Evolutionary conservation across 64 coral and sea anemone genomes (phyloP).

Genomic region (Anthopleura sola): DNA sequence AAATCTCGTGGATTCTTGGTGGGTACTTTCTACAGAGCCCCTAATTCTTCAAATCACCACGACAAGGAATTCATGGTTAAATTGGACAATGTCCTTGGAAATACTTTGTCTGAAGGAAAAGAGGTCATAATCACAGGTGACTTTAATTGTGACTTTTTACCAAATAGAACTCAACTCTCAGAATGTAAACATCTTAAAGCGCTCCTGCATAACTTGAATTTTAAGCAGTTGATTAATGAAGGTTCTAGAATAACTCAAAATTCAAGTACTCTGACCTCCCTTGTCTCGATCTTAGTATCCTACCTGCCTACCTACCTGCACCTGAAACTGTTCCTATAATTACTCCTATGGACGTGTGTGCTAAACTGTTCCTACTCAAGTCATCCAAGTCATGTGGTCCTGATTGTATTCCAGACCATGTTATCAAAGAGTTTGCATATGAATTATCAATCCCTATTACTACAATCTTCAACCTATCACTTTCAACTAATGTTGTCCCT

Average conservation of each 20-base stretch:
- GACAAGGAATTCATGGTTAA: slow-evolving; percentile 36
- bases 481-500: too few relatives aligned
- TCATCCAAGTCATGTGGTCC: too few relatives aligned
- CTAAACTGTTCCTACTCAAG: too few relatives aligned
- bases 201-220: slow-evolving; percentile 7
- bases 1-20: slow-evolving; percentile 54
- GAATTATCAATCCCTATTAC: too few relatives aligned
- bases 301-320: too few relatives aligned
- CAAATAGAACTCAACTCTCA: neutral
- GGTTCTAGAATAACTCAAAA: slow-evolving; percentile 28
- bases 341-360: too few relatives aligned
- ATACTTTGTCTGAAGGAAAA: slow-evolving; percentile 30
- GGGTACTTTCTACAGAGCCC: neutral
- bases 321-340: too few relatives aligned
- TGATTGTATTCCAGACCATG: too few relatives aligned
- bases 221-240: slow-evolving; percentile 39
- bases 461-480: too few relatives aligned
- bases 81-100: slow-evolving; percentile 12
- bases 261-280: neutral
- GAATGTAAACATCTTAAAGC: slow-evolving; percentile 59
- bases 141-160: slow-evolving; percentile 56
- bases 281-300: too few relatives aligned
- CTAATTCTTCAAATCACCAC: slow-evolving; percentile 23
- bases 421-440: too few relatives aligned
- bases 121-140: slow-evolving; percentile 29